A percentile compares a stretch with the other conserved stretches of the same genome.
These are phyloP conservation scores for Ichneumoninae sp. DNA, from an alignment of 2,888 invertebrate genomes.

Conservation along the genomic window DNA sequence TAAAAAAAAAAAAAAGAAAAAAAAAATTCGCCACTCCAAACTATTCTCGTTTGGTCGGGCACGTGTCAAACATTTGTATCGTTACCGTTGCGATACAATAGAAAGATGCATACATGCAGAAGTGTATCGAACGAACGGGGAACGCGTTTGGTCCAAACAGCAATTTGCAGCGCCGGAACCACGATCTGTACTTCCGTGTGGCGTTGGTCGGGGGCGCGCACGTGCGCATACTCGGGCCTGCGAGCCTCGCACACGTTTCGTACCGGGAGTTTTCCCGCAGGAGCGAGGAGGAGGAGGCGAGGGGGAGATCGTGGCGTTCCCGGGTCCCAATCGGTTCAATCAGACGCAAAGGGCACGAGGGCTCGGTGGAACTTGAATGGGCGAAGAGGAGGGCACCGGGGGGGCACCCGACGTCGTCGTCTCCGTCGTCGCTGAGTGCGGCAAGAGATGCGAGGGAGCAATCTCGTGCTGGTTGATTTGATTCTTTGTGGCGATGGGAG, in stretches of 20 bases:
- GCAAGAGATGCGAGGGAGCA: conserved; percentile 70
- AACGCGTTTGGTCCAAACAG: conserved; percentile 54
- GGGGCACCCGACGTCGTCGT: conserved; percentile 39
- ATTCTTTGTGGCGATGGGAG: conserved; percentile 80
- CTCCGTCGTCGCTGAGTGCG: conserved; percentile 47
- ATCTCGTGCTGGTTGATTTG: conserved; percentile 78
- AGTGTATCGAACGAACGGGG: conserved; percentile 38
- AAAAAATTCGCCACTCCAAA: conserved; percentile 11
- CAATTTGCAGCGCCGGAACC: conserved; percentile 72
- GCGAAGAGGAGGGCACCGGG: conserved; percentile 66
- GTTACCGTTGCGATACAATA: conserved; percentile 28
- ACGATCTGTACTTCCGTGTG: conserved; percentile 71
- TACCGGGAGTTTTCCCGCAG: conserved; percentile 70
- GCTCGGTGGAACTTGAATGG: conserved; percentile 74
- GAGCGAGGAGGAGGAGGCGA: conserved; percentile 54
- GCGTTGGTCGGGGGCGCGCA: conserved; percentile 64
- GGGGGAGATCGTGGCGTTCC: conserved; percentile 40
- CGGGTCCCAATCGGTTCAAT: conserved; percentile 74
- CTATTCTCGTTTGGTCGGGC: conserved; percentile 47
- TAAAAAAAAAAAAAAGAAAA: conserved; percentile 26
- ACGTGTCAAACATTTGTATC: conserved; percentile 62
- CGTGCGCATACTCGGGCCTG: conserved; percentile 65
- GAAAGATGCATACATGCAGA: conserved; percentile 7
- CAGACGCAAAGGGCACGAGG: conserved; percentile 76
- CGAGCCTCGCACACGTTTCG: conserved; percentile 57